These are phyloP conservation scores for Dusona sp. DNA, from an alignment of 2,888 invertebrate genomes.

Conservation along the genomic window DNA sequence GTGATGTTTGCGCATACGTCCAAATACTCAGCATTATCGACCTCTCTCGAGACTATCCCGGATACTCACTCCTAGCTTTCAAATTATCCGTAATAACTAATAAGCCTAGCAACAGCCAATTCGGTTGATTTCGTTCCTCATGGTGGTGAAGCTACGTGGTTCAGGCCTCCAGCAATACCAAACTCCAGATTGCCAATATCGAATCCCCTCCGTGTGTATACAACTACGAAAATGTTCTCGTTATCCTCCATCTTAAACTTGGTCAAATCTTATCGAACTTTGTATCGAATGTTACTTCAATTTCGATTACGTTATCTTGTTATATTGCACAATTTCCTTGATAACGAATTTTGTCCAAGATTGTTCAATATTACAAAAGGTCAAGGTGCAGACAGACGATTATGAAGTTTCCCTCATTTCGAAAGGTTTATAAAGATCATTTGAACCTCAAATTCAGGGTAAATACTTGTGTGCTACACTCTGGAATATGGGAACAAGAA, in stretches of 20 bases:
- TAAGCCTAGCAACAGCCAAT: slow-evolving; percentile 46
- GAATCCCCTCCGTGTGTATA: background rate
- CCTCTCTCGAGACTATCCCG: slow-evolving; percentile 9
- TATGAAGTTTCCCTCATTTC: background rate
- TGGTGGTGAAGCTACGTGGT: slow-evolving; percentile 34
- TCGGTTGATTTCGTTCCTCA: slow-evolving; percentile 33
- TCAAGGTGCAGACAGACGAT: background rate
- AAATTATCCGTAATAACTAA: slow-evolving; percentile 65
- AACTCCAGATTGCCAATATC: slow-evolving; percentile 66
- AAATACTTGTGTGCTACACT: too few species aligned
- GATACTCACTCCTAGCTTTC: slow-evolving; percentile 8
- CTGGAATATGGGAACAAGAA: too few species aligned
- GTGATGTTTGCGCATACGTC: slow-evolving; percentile 41
- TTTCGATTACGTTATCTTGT: background rate
- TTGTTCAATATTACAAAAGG: background rate
- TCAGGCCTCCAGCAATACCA: slow-evolving; percentile 34
- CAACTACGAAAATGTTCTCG: background rate
- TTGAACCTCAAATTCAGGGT: too few species aligned
- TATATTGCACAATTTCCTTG: background rate
- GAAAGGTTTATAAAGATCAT: background rate
- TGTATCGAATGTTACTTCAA: slow-evolving; percentile 15
- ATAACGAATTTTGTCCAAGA: background rate
- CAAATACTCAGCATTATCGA: slow-evolving; percentile 44
- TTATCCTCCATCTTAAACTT: slow-evolving; percentile 20
- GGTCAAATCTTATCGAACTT: slow-evolving; percentile 49